phyloP scores from a whole-genome alignment of 2,888 invertebrate species.

The Labia minor region DNA sequence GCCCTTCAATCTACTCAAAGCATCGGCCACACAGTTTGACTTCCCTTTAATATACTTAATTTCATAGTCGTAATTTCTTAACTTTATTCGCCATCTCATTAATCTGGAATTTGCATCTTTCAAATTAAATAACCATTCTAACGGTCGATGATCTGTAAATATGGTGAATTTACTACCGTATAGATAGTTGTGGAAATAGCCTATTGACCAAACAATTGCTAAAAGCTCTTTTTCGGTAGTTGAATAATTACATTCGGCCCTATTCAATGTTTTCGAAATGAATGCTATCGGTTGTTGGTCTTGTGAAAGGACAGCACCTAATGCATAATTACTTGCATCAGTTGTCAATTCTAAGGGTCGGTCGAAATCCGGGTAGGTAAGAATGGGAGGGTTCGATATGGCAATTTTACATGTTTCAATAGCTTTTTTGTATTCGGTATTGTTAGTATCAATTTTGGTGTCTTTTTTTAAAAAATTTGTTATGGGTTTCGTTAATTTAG shows the following conservation, averaged over 20 bases:
- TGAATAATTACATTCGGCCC: no score
- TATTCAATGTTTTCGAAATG: no score
- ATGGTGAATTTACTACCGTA: conserved; percentile 30
- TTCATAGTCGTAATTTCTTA: no score
- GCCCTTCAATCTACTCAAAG: background rate
- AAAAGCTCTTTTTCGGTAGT: background rate
- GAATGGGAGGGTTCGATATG: conserved; percentile 18
- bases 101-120: no score
- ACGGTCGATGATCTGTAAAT: background rate
- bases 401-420: conserved; percentile 22
- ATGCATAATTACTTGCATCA: conserved; percentile 29
- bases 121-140: background rate
- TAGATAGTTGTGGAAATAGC: conserved; percentile 30
- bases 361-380: background rate
- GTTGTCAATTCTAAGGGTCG: background rate
- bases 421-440: background rate
- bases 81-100: no score
- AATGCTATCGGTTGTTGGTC: no score
- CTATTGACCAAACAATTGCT: background rate
- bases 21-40: no score
- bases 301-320: no score
- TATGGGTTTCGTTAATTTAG: no score
- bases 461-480: conserved; percentile 14
- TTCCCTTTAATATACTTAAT: no score
- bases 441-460: background rate